Percentiles rank a stretch among this genome's conserved stretches.
Conservation (phyloP, 2,797 vertebrate species). For the Sebastes minor region DNA sequence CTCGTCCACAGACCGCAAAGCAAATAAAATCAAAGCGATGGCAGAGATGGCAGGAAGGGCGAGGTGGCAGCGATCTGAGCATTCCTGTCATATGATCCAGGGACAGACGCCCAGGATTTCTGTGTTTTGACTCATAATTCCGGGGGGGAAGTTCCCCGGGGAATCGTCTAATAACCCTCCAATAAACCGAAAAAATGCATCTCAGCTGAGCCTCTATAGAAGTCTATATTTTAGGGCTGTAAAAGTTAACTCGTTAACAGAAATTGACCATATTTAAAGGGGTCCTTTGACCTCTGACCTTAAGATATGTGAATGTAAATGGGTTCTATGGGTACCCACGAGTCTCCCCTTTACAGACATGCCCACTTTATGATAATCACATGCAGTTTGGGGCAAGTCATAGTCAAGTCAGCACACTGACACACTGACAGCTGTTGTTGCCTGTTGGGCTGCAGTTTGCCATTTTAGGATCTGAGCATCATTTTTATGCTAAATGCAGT, state of each 20-base stretch:
- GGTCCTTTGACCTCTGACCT: too few species aligned
- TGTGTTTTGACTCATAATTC: constrained; percentile 14
- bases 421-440: too few species aligned
- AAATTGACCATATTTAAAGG: too few species aligned
- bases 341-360: too few species aligned
- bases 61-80: constrained; percentile 27
- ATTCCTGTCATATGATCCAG: constrained; percentile 44
- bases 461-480: fast-evolving
- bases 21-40: constrained; percentile 57
- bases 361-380: too few species aligned
- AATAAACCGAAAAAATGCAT: background rate
- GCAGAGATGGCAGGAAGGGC: constrained; percentile 36
- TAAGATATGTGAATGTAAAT: too few species aligned
- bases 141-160: background rate
- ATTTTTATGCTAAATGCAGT: too few species aligned
- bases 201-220: constrained; percentile 7
- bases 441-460: too few species aligned
- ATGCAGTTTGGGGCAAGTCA: too few species aligned
- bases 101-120: constrained; percentile 22
- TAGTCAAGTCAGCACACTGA: too few species aligned
- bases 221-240: background rate
- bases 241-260: too few species aligned
- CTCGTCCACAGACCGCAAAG: constrained; percentile 48
- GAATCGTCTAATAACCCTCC: background rate
- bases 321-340: too few species aligned